A percentile compares a stretch with the other conserved stretches of the same genome.
Evolutionary conservation across 2,113 vertebrate species (phyloP).

Genomic region (Cinclus mexicanus): DNA sequence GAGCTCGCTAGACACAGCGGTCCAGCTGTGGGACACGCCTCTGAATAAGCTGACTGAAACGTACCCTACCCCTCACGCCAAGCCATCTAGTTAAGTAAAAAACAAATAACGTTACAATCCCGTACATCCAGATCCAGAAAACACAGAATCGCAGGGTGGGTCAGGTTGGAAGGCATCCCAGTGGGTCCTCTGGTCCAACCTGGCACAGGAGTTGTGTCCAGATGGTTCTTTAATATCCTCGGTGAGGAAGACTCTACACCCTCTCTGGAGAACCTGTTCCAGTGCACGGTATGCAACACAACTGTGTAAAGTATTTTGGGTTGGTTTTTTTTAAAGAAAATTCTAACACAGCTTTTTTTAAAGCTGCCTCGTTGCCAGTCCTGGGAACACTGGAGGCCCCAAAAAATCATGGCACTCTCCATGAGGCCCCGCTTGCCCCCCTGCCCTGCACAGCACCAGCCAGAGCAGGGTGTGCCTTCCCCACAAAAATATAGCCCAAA

Average conservation of each 20-base stretch:
- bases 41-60: neutral
- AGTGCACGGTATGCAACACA: too few relatives aligned
- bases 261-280: neutral
- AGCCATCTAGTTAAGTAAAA: neutral
- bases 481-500: fast-evolving
- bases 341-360: fast-evolving
- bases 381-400: fast-evolving
- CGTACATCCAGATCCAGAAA: neutral
- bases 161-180: neutral
- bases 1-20: fast-evolving
- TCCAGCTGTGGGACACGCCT: fast-evolving
- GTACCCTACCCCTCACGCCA: neutral
- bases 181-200: too few relatives aligned
- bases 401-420: fast-evolving
- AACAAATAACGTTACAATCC: fast-evolving
- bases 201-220: neutral
- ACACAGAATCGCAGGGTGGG: too few relatives aligned
- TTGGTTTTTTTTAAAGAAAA: too few relatives aligned
- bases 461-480: fast-evolving
- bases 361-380: fast-evolving
- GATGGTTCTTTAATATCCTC: neutral
- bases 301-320: fast-evolving
- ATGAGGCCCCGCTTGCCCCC: fast-evolving
- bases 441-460: fast-evolving
- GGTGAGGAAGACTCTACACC: too few relatives aligned